Evolutionary conservation across 1,140 invertebrate genomes (phyloP).

Genomic region (Drosophila auraria): DNA sequence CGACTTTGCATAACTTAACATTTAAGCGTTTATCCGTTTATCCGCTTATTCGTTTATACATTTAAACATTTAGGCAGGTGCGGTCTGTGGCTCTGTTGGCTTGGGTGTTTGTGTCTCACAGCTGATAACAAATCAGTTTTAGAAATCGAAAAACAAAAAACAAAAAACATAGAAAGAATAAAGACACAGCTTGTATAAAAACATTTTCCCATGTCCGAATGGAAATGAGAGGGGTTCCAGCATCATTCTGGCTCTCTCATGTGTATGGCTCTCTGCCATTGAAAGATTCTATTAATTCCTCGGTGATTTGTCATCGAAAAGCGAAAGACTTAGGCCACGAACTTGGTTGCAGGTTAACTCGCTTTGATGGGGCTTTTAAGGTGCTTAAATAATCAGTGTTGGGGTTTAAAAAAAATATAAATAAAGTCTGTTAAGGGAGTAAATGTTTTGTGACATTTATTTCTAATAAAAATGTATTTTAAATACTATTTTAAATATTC

Average conservation of each 20-base stretch:
- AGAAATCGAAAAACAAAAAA: conserved; percentile 37
- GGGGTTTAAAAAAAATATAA: neutral
- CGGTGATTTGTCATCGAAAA: conserved; percentile 14
- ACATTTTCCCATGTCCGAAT: conserved; percentile 32
- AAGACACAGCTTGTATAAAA: conserved; percentile 3
- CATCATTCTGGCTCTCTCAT: neutral
- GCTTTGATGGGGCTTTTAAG: neutral
- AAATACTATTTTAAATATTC: neutral
- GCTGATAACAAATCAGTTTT: conserved; percentile 57
- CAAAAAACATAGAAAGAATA: neutral
- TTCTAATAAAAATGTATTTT: neutral
- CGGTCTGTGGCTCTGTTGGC: conserved; percentile 10
- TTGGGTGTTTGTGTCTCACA: conserved; percentile 3
- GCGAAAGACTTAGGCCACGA: conserved; percentile 68
- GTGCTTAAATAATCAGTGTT: too few relatives aligned
- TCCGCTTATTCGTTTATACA: conserved; percentile 4
- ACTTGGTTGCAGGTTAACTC: conserved; percentile 20
- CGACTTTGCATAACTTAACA: conserved; percentile 55
- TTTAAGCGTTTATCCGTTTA: conserved; percentile 35
- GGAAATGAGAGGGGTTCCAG: conserved; percentile 9
- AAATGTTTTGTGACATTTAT: neutral
- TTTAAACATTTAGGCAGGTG: conserved; percentile 45
- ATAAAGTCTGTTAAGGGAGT: neutral
- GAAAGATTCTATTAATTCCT: conserved; percentile 7
- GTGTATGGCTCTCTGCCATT: neutral